A percentile compares a stretch with the other conserved stretches of the same genome.
Conservation (phyloP, 2,113 vertebrate genomes). For the Rafetus swinhoei region DNA sequence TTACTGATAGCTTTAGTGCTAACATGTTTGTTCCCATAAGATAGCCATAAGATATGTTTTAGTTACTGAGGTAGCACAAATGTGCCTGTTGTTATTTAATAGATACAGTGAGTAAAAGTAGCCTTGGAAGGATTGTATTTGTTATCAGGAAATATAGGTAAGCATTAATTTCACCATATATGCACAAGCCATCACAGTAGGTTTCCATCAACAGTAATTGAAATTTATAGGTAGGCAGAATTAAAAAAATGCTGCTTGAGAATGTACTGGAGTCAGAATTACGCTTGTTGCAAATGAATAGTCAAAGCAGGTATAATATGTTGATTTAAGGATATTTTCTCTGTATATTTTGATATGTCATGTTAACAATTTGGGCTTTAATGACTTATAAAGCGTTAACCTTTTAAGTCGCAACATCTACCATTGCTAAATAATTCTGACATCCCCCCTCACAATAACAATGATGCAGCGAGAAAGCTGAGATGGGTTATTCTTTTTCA, state of each 20-base stretch:
- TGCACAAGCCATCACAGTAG: background rate
- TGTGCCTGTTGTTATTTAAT: background rate
- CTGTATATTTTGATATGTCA: background rate
- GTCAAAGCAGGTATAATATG: background rate
- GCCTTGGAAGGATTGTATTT: background rate
- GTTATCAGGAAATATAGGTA: background rate
- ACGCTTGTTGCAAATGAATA: background rate
- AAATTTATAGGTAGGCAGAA: background rate
- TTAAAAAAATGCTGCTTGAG: background rate
- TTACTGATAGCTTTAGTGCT: background rate
- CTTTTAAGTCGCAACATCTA: background rate
- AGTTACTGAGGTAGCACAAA: background rate
- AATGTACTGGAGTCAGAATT: background rate
- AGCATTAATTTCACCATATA: background rate
- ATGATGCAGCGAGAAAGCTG: background rate
- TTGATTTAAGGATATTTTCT: background rate
- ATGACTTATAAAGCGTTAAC: background rate
- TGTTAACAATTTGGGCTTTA: background rate
- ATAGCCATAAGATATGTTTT: constrained; percentile 2
- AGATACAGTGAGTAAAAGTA: background rate
- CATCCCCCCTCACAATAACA: background rate
- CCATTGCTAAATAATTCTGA: background rate
- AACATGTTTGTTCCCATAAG: background rate
- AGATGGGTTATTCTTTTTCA: background rate
- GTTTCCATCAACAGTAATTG: background rate